These are phyloP conservation scores for Pachypanchax playfairii DNA, from an alignment of 2,113 vertebrate species.

Conservation along the genomic window DNA sequence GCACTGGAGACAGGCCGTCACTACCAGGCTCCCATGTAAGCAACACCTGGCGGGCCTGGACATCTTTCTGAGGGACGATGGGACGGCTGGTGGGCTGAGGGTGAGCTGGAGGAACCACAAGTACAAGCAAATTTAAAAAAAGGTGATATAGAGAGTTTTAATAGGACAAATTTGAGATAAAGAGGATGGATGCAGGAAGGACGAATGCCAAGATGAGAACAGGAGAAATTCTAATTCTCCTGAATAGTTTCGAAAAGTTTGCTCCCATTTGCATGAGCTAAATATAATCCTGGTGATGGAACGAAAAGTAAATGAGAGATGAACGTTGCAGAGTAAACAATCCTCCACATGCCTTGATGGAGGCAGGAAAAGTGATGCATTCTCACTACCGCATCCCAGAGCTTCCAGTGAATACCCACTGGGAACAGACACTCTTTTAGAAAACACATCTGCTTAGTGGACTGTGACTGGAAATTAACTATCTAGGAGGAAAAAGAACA, in stretches of 20 bases:
- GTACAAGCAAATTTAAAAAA: background rate
- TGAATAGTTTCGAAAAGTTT: background rate
- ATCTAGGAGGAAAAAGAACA: slow-evolving; percentile 2
- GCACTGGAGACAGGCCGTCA: slow-evolving; percentile 92
- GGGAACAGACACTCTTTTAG: slow-evolving; percentile 33
- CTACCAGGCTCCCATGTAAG: slow-evolving; percentile 95
- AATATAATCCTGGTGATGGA: slow-evolving; percentile 16
- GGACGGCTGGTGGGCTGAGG: slow-evolving; percentile 93
- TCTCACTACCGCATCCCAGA: slow-evolving; percentile 43
- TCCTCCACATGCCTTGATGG: slow-evolving; percentile 36
- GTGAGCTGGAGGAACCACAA: slow-evolving; percentile 33
- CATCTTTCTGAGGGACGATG: slow-evolving; percentile 79
- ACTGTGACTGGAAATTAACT: slow-evolving; percentile 52
- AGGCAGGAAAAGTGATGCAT: slow-evolving; percentile 52
- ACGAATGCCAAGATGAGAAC: background rate
- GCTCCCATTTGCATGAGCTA: slow-evolving; percentile 25
- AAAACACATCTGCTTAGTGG: slow-evolving; percentile 57
- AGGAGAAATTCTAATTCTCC: background rate
- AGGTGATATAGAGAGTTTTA: background rate
- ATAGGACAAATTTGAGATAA: background rate
- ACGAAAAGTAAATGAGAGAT: slow-evolving; percentile 37
- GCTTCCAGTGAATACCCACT: slow-evolving; percentile 48
- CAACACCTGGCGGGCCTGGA: slow-evolving; percentile 85
- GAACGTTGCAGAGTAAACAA: slow-evolving; percentile 53
- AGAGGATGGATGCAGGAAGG: background rate